phyloP scores from a whole-genome alignment of 2,888 invertebrate species.

The Agrochola lota region DNA sequence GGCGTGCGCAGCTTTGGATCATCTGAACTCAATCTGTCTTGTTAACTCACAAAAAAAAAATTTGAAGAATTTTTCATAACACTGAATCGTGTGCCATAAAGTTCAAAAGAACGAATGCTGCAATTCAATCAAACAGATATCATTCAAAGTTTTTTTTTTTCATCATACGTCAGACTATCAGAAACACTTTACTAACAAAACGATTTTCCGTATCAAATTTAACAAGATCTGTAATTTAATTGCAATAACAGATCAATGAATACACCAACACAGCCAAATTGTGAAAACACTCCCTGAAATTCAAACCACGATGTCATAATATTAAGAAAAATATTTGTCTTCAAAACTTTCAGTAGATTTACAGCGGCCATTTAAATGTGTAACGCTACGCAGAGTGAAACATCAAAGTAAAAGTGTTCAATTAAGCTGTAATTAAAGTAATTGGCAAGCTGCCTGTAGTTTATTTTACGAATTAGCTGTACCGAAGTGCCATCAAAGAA shows the following conservation, averaged over 20 bases:
- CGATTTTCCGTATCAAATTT: not conserved
- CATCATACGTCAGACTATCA: not conserved
- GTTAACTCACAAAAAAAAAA: not conserved
- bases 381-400: conserved; percentile 29
- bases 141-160: not conserved
- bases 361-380: not conserved
- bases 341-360: not conserved
- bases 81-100: conserved; percentile 23
- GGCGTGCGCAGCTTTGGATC: conserved; percentile 59
- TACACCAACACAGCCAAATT: not conserved
- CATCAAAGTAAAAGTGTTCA: conserved; percentile 46
- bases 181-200: too few relatives aligned
- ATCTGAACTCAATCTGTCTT: conserved; percentile 40
- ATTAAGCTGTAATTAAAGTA: conserved; percentile 52
- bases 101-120: conserved; percentile 13
- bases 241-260: not conserved
- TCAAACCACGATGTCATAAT: not conserved
- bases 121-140: conserved; percentile 5
- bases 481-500: conserved; percentile 22
- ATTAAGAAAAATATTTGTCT: not conserved
- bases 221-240: conserved; percentile 2
- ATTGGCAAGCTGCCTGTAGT: conserved; percentile 50
- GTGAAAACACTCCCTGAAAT: not conserved
- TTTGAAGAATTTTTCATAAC: conserved; percentile 4
- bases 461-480: conserved; percentile 18